Evolutionary conservation across 2,113 vertebrate genomes (phyloP).

Genomic region (Cyphomyrus plagiostoma): DNA sequence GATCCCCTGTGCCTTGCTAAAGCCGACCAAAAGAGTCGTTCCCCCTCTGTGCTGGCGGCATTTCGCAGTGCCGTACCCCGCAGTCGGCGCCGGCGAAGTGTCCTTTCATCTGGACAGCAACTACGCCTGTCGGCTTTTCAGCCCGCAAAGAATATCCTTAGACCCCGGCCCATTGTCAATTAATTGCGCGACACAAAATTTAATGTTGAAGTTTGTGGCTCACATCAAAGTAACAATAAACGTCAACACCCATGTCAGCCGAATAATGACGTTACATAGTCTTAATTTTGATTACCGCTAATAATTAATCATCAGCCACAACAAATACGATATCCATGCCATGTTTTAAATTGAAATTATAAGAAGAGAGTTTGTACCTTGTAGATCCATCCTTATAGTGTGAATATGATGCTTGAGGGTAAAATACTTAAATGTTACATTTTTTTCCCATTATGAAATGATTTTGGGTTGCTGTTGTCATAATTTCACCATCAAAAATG

Average conservation of each 20-base stretch:
- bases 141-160: neutral
- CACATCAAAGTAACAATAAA: neutral
- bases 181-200: neutral
- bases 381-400: neutral
- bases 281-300: neutral
- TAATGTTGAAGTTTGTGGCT: neutral
- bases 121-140: neutral
- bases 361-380: neutral
- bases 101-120: constrained; percentile 31
- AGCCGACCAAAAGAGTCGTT: constrained; percentile 29
- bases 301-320: neutral
- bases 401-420: neutral
- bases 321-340: neutral
- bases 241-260: neutral
- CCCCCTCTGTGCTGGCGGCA: neutral
- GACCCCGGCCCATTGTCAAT: neutral
- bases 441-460: neutral
- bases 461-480: neutral
- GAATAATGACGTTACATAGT: neutral
- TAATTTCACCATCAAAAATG: neutral
- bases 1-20: constrained; percentile 64
- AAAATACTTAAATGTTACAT: neutral
- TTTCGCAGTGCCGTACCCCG: constrained; percentile 15
- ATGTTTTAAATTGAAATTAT: neutral
- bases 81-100: constrained; percentile 36